Evolutionary conservation across 2,888 invertebrate genomes (phyloP).

Genomic region (Chironomus riparius): DNA sequence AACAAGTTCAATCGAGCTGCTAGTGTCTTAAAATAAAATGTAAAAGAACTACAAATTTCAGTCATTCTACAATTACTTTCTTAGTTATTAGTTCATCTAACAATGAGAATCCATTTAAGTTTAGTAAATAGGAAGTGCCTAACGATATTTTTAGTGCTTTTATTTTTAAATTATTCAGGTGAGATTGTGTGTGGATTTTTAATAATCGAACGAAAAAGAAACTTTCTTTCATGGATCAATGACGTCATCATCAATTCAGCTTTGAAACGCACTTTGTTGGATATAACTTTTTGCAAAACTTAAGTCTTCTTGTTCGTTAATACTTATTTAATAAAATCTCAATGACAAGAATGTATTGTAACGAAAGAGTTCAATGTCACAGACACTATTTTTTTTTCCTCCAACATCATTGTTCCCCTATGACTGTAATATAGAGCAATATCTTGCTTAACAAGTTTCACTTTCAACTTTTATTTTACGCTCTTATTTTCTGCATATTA

Average conservation of each 20-base stretch:
- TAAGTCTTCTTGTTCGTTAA: not conserved
- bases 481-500: not conserved
- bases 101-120: not conserved
- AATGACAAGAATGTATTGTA: constrained; percentile 24
- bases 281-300: not conserved
- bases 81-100: not conserved
- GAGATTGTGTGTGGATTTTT: not conserved
- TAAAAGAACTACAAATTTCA: not conserved
- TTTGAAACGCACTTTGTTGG: not conserved
- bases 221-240: not conserved
- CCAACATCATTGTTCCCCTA: not conserved
- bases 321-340: not conserved
- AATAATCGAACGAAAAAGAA: not conserved
- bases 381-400: not conserved
- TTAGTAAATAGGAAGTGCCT: not conserved
- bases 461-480: not conserved
- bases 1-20: not conserved
- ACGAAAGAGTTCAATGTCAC: constrained; percentile 30
- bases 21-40: not conserved
- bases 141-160: not conserved
- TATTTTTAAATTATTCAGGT: not conserved
- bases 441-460: not conserved
- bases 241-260: not conserved
- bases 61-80: not conserved
- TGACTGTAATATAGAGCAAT: not conserved